phyloP scores from a whole-genome alignment of 2,888 invertebrate species.

The Cryptocephalus moraei region DNA sequence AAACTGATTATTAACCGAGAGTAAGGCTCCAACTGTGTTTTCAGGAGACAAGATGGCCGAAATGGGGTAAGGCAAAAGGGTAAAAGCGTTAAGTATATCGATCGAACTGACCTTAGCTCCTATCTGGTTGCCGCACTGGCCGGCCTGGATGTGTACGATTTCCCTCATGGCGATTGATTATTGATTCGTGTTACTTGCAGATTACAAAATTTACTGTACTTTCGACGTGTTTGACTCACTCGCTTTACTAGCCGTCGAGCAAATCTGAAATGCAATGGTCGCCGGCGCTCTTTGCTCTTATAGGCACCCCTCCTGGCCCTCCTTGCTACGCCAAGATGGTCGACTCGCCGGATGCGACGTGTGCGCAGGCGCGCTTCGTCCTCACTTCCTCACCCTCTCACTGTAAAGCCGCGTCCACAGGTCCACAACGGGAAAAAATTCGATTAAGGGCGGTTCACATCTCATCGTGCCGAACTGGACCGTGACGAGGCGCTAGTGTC shows the following conservation, averaged over 20 bases:
- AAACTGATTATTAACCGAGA: no score
- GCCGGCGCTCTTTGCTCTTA: constrained; percentile 19
- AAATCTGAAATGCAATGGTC: constrained; percentile 28
- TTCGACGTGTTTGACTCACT: constrained; percentile 19
- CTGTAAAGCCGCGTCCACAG: no score
- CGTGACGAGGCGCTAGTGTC: no score
- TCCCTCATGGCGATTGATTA: constrained; percentile 69
- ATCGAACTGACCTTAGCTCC: constrained; percentile 73
- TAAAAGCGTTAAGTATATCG: neutral
- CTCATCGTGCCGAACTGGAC: no score
- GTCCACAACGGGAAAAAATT: no score
- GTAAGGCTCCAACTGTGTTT: neutral
- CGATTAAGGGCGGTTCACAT: no score
- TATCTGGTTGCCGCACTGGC: constrained; percentile 72
- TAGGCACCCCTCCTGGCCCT: constrained; percentile 25
- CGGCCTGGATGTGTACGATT: constrained; percentile 84
- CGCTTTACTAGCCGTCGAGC: constrained; percentile 17
- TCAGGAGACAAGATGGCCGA: constrained; percentile 11
- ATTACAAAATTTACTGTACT: no score
- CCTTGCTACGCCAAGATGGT: neutral
- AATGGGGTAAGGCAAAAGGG: neutral
- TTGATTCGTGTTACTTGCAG: neutral
- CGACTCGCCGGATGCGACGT: no score
- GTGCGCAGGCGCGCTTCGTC: no score
- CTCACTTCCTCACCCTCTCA: no score